These are phyloP conservation scores for Mus musculus DNA, from an alignment of 2,113 vertebrate genomes.

Conservation along the genomic window GRCm39 chrX:93466001-93466500, in stretches of 20 bases:
- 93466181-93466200: conserved; percentile 69
- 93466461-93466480: conserved; percentile 86
- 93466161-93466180: conserved; percentile 63
- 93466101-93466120: conserved; percentile 53
- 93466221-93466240: conserved; percentile 42
- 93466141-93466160: conserved; percentile 65
- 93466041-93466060: background rate
- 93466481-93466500: conserved; percentile 87
- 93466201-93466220: background rate
- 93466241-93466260: conserved; percentile 3
- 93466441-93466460: too few species aligned
- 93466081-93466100: background rate
- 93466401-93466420: too few species aligned
- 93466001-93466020: background rate
- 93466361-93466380: too few species aligned
- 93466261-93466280: background rate
- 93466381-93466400: too few species aligned
- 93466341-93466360: too few species aligned
- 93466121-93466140: conserved; percentile 85
- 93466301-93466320: conserved; percentile 88
- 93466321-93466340: too few species aligned
- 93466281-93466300: conserved; percentile 93
- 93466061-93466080: conserved; percentile 6
- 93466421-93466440: too few species aligned
- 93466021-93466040: background rate